Base-by-base conservation (phyloP, 2,888 invertebrate species). In the Drosophila sordidula region DNA sequence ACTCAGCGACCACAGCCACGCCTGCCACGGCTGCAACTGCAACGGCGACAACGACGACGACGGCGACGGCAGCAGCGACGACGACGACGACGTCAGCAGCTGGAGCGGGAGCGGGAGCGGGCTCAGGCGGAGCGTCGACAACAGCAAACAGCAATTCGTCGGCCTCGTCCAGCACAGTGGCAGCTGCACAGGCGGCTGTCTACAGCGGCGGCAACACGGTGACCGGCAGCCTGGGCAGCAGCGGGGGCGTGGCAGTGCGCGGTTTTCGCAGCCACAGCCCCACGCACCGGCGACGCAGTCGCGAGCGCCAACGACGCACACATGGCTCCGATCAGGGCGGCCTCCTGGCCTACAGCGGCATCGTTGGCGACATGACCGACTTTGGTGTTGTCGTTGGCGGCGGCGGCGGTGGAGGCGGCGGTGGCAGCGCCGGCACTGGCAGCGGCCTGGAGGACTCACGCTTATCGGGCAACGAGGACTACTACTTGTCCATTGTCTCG, bases 251-350 rank as follows among this genome's bases (percentile, higher is more conserved):
- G 89, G 83, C 66, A 47, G 85, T 89, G 49, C 85, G 91, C 39
- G 90, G 92, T 54, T 92, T 92, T 82, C 92, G 92, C 68, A 92
- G 92, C 84, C 92, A 92, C 80, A 92, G 92, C 75, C 92, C 92
- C 69, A 91, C 92, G 61, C 90, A 90, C 78, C 85, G 91, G 12
- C 89, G 92, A 25, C 89, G 91, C 51, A 92, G 92, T 78, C 90
- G 92, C 9, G 92, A 92, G 51, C 89, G 92, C 16, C 91, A 90
- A 75, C 89, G 90, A 47, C 91, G 91, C 61, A 91, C 90, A 36
- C 92, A 92, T 81, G 91, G 91, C 62, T 91, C 91, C 9, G 91
- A 91, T 64, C 91, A 91, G 61, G 91, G 91, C 38, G 92, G 91
- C 6, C 82, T 91, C 14, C 78, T 91, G 65, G 90, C 90, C 55